A percentile compares a stretch with the other conserved stretches of the same genome.
Conservation (phyloP, 2,113 vertebrate genomes). For the Callipepla squamata region DNA sequence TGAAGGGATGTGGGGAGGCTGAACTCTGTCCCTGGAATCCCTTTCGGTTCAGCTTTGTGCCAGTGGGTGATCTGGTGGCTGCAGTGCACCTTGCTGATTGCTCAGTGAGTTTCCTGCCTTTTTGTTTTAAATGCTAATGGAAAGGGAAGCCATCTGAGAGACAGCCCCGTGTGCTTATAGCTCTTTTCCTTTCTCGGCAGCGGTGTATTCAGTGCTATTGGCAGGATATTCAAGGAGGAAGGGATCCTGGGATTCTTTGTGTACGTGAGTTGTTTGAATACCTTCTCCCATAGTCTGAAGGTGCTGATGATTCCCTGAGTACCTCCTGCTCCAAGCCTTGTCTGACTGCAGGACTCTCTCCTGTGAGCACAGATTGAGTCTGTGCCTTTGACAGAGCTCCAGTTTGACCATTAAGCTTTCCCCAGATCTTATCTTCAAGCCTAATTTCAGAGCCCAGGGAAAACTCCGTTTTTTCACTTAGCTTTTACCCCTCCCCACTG, state of each 20-base stretch:
- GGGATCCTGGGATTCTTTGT: conserved; percentile 89
- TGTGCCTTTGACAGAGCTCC: not conserved
- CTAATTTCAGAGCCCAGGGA: not conserved
- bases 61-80: not conserved
- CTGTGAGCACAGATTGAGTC: not conserved
- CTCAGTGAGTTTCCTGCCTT: not conserved
- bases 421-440: conserved; percentile 23
- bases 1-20: not conserved
- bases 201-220: conserved; percentile 81
- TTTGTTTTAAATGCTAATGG: not conserved
- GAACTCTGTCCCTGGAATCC: rapidly evolving
- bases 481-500: not conserved
- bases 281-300: not conserved
- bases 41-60: not conserved
- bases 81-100: not conserved
- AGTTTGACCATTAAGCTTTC: not conserved
- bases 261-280: conserved; percentile 80
- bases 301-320: not conserved
- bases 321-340: not conserved
- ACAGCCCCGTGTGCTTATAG: not conserved
- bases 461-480: not conserved
- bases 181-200: conserved; percentile 69
- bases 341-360: not conserved
- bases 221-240: conserved; percentile 89
- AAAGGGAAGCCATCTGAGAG: not conserved